phyloP scores from a whole-genome alignment of 2,888 invertebrate species.

The Chorisops tibialis region DNA sequence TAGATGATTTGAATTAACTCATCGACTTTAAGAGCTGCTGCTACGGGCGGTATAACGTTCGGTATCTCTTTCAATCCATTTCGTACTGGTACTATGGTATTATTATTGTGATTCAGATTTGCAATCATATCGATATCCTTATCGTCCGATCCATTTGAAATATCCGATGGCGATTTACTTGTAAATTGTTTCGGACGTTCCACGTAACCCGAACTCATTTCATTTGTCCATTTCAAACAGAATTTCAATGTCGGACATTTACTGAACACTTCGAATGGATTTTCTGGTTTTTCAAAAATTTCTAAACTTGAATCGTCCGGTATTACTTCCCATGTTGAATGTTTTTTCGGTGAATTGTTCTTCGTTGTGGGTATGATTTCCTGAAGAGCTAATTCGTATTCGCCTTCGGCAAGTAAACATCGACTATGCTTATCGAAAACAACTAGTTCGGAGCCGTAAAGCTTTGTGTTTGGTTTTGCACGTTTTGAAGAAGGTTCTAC shows the following conservation, averaged over 20 bases:
- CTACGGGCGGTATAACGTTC: constrained; percentile 29
- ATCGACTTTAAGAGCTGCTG: constrained; percentile 32
- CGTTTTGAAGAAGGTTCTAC: constrained; percentile 67
- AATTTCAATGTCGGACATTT: constrained; percentile 81
- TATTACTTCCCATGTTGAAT: constrained; percentile 66
- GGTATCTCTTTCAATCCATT: constrained; percentile 33
- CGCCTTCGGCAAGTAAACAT: constrained; percentile 81
- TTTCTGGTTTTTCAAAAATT: constrained; percentile 40
- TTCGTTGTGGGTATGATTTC: constrained; percentile 58
- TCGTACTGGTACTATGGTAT: constrained; percentile 27
- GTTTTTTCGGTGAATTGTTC: constrained; percentile 63
- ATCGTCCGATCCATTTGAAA: constrained; percentile 40
- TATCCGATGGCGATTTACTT: constrained; percentile 34
- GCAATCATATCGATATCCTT: constrained; percentile 46
- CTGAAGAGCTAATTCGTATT: constrained; percentile 83
- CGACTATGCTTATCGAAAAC: constrained; percentile 88
- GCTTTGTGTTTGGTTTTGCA: constrained; percentile 58
- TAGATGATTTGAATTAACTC: constrained; percentile 81
- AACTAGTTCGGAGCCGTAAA: constrained; percentile 68
- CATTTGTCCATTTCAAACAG: constrained; percentile 77
- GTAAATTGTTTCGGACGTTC: constrained; percentile 60
- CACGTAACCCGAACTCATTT: constrained; percentile 64
- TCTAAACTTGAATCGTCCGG: constrained; percentile 56
- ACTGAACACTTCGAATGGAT: constrained; percentile 72
- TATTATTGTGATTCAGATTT: constrained; percentile 37